Percentiles rank a stretch among this genome's conserved stretches.
Evolutionary conservation across 2,888 invertebrate species (phyloP).

Genomic region (Carabus problematicus): DNA sequence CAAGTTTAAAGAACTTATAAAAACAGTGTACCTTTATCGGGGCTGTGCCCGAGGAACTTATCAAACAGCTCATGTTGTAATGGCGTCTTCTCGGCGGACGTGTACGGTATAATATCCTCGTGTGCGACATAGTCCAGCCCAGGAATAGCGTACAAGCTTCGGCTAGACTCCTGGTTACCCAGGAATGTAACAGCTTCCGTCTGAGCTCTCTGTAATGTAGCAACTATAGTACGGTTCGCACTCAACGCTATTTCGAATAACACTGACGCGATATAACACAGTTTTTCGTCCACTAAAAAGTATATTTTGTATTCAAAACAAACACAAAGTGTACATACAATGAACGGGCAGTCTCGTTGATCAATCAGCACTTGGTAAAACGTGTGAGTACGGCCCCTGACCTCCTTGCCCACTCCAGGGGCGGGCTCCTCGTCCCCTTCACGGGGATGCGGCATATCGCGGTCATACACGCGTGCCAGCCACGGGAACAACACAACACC

Average conservation of each 20-base stretch:
- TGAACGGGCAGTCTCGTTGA: slow-evolving; percentile 94
- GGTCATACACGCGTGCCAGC: slow-evolving; percentile 93
- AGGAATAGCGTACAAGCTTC: slow-evolving; percentile 94
- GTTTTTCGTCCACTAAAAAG: too few species aligned
- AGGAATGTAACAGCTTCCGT: slow-evolving; percentile 97
- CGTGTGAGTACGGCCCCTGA: slow-evolving; percentile 89
- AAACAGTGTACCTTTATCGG: slow-evolving; percentile 84
- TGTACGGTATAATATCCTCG: slow-evolving; percentile 95
- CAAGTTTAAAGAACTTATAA: too few species aligned
- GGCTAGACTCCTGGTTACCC: slow-evolving; percentile 93
- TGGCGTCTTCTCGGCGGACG: slow-evolving; percentile 85
- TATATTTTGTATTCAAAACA: neutral
- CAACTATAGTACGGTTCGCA: slow-evolving; percentile 20
- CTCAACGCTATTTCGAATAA: neutral
- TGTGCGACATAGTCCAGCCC: slow-evolving; percentile 98
- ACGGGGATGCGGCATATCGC: slow-evolving; percentile 73
- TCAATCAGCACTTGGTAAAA: slow-evolving; percentile 99
- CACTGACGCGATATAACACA: neutral
- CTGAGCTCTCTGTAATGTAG: slow-evolving; percentile 84
- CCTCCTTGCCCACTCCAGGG: slow-evolving; percentile 77
- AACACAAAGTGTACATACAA: slow-evolving; percentile 70
- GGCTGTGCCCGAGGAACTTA: slow-evolving; percentile 85
- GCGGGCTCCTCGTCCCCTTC: slow-evolving; percentile 54
- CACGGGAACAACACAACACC: slow-evolving; percentile 97
- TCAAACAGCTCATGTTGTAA: slow-evolving; percentile 96